Conservation (phyloP, 2,113 vertebrate genomes). For the Sebastes schlegelii region DNA sequence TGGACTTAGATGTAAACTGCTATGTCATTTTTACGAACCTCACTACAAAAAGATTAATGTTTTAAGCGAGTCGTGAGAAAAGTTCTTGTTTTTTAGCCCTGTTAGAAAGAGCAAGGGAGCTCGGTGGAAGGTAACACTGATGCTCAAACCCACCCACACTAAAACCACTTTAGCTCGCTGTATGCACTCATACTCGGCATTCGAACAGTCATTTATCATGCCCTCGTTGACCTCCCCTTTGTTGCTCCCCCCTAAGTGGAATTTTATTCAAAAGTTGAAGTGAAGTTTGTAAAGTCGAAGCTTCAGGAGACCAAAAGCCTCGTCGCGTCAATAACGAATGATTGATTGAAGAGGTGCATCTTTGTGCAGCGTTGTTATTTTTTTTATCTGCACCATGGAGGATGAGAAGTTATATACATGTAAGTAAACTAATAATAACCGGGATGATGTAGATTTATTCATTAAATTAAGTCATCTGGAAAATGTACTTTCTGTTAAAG, state of each 20-base stretch:
- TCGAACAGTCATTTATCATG: conserved; percentile 14
- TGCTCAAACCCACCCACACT: conserved; percentile 4
- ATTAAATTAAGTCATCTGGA: neutral
- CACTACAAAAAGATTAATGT: neutral
- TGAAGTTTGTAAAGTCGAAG: neutral
- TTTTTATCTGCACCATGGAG: neutral
- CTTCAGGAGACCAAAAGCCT: neutral
- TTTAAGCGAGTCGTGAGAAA: neutral
- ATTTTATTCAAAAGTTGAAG: conserved; percentile 10
- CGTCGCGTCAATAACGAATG: conserved; percentile 2
- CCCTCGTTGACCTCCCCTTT: conserved; percentile 1
- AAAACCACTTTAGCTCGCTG: neutral
- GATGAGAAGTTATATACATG: neutral
- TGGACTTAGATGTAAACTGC: neutral
- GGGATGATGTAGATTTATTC: neutral
- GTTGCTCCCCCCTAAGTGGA: neutral
- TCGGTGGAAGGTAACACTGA: neutral
- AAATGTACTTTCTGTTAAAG: neutral
- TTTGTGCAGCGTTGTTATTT: neutral
- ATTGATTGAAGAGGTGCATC: neutral
- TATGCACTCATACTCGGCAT: conserved; percentile 17
- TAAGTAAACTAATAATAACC: neutral
- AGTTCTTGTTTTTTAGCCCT: neutral
- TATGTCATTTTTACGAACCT: neutral
- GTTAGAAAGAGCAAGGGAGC: neutral